Percentiles rank a stretch among this genome's conserved stretches.
phyloP scores from a whole-genome alignment of 2,888 invertebrate genomes.

The Coleophora deauratella region DNA sequence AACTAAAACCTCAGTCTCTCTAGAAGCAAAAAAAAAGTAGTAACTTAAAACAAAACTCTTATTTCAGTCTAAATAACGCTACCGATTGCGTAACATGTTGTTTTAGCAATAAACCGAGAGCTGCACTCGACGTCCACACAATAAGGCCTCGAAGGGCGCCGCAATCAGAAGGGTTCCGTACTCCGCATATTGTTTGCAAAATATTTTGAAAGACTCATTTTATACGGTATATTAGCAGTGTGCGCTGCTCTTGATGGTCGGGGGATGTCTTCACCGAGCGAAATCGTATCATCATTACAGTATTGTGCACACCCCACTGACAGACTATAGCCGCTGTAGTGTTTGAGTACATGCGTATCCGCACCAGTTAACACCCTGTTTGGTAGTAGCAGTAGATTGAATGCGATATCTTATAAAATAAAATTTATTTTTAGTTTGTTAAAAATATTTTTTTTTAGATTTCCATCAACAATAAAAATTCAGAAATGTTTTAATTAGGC shows the following conservation, averaged over 20 bases:
- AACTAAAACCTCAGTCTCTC: too few relatives aligned
- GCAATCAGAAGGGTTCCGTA: constrained; percentile 41
- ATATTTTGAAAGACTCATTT: constrained; percentile 73
- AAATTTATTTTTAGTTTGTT: too few relatives aligned
- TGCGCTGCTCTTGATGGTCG: constrained; percentile 62
- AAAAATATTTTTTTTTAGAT: too few relatives aligned
- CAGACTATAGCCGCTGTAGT: constrained; percentile 8
- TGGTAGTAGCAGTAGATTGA: too few relatives aligned
- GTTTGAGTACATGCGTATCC: too few relatives aligned
- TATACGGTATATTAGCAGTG: constrained; percentile 62
- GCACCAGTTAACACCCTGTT: too few relatives aligned
- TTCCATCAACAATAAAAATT: too few relatives aligned
- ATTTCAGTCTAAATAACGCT: too few relatives aligned
- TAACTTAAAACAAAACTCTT: too few relatives aligned
- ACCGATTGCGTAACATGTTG: constrained; percentile 9
- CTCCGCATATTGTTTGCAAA: constrained; percentile 60
- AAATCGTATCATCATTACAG: constrained; percentile 65
- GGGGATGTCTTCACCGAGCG: constrained; percentile 55
- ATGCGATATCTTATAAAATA: too few relatives aligned
- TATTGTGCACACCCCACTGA: constrained; percentile 36
- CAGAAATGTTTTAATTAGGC: too few relatives aligned
- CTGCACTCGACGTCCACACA: constrained; percentile 52
- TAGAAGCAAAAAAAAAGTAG: too few relatives aligned
- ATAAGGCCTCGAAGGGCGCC: constrained; percentile 33
- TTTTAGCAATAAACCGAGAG: constrained; percentile 29